Base-by-base conservation (phyloP, 2,888 invertebrate genomes). In the Pandemis cinnamomeana region DNA sequence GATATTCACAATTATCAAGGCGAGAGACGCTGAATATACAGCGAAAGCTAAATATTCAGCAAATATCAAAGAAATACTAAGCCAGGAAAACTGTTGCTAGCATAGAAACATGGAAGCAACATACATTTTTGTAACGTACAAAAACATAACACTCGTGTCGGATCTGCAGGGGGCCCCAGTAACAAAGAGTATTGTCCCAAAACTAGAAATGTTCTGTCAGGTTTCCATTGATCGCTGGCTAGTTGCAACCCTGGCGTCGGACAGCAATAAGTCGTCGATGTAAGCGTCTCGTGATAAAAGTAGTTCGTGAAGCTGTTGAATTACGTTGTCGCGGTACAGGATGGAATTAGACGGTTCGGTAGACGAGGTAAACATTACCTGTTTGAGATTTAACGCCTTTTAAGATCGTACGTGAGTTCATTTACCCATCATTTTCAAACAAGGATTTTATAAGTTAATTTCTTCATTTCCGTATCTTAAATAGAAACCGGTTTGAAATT, bases 351-450 rank as follows among this genome's bases (percentile, higher is more conserved):
- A 74, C 74, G 71, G 74, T 71, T 71, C 67, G 74, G 74, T 74
- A 74, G 74, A 74, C 74, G 74, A 71, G 67, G 71, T 70, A 74
- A 74, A 74, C 74, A 74, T 66, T 67, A 71, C 74, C 61, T 71
- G 74, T 74, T 74, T 71, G 74, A 71, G 71, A 74, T 74, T 74
- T 71, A 74, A 74, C 74, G 71, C 74, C 71, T 71, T 71, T 71
- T 71, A 53, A 62, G 62, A 62, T 70, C 53, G 53, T 66, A 67
- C 73, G 74, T 67, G 74, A 74, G 74, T 74, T 74, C 74, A 53
- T 74, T 74, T 74, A 74, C 74, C 74, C 62, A 74, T 74, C 74
- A 67, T 60, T 72, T 67, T 64, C 36, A 8, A 74, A 71, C 46
- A 71, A 71, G 74, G 70, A 66, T 67, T 44, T 15, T 44, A 46